phyloP scores from a whole-genome alignment of 2,888 invertebrate species.

The Chrysolina americana region DNA sequence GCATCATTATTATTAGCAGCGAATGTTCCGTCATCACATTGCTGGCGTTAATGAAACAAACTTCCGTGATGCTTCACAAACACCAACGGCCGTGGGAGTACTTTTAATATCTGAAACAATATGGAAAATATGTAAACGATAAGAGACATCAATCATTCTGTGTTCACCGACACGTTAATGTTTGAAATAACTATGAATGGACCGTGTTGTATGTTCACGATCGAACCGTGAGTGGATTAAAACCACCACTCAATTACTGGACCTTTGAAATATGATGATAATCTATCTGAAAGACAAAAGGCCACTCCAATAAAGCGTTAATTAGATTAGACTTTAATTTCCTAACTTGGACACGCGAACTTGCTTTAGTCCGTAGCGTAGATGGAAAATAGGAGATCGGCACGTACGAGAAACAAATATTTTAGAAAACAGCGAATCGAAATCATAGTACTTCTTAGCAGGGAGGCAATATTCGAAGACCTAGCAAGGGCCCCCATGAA shows the following conservation, averaged over 20 bases:
- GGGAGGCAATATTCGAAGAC: too few species aligned
- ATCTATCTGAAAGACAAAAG: slow-evolving; percentile 58
- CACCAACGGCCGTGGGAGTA: background rate
- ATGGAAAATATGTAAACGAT: slow-evolving; percentile 5
- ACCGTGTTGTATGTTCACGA: slow-evolving; percentile 10
- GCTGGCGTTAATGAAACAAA: too few species aligned
- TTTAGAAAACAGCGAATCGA: too few species aligned
- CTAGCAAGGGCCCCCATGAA: too few species aligned
- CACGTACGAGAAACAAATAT: too few species aligned
- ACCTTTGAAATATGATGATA: slow-evolving; percentile 57
- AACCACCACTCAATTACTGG: slow-evolving; percentile 59
- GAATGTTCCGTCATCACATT: too few species aligned
- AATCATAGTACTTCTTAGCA: too few species aligned
- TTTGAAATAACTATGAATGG: slow-evolving; percentile 9
- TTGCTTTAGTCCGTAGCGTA: slow-evolving; percentile 37
- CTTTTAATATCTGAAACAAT: slow-evolving; percentile 4
- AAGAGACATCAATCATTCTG: slow-evolving; percentile 8
- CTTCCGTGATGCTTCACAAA: background rate
- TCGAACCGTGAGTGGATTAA: slow-evolving; percentile 46
- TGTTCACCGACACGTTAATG: slow-evolving; percentile 9
- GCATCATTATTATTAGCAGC: background rate
- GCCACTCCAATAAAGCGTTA: slow-evolving; percentile 64
- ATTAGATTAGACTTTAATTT: slow-evolving; percentile 64
- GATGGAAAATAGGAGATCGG: background rate
- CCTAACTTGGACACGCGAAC: slow-evolving; percentile 45